These are phyloP conservation scores for Philopotamus ludificatus DNA, from an alignment of 1,140 invertebrate genomes.

Conservation along the genomic window DNA sequence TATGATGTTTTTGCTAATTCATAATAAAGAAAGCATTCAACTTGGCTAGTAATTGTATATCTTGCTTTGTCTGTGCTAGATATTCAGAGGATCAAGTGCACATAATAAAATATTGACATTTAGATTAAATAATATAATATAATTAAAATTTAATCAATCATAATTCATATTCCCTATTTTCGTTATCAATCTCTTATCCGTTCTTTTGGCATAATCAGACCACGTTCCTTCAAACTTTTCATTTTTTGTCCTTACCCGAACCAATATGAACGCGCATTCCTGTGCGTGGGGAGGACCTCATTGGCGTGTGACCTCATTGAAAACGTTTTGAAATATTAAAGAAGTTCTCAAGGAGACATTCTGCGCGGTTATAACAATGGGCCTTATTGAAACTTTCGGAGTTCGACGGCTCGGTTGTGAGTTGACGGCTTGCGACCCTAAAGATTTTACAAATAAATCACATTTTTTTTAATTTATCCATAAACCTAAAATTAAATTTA, in stretches of 20 bases:
- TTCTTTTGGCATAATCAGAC: too few relatives aligned
- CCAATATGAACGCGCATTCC: neutral
- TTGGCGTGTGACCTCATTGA: conserved; percentile 7
- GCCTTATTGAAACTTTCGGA: conserved; percentile 8
- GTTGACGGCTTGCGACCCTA: neutral
- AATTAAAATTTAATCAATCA: too few relatives aligned
- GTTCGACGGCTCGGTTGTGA: neutral
- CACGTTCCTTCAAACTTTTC: conserved; percentile 3
- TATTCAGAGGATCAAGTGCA: neutral
- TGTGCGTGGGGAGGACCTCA: neutral
- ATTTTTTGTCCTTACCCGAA: conserved; percentile 7
- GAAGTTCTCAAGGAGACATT: neutral
- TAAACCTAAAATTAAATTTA: too few relatives aligned
- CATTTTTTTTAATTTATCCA: too few relatives aligned
- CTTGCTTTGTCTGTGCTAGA: too few relatives aligned
- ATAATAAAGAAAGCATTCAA: too few relatives aligned
- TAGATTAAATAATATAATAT: neutral
- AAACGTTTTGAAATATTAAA: conserved; percentile 17
- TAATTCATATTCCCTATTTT: too few relatives aligned
- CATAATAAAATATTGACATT: neutral
- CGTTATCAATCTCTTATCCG: too few relatives aligned
- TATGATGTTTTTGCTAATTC: too few relatives aligned
- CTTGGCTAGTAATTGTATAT: too few relatives aligned
- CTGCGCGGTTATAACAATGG: conserved; percentile 10
- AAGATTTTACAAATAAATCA: neutral